These are phyloP conservation scores for Setipinna tenuifilis DNA, from an alignment of 2,797 vertebrate species.

Conservation along the genomic window DNA sequence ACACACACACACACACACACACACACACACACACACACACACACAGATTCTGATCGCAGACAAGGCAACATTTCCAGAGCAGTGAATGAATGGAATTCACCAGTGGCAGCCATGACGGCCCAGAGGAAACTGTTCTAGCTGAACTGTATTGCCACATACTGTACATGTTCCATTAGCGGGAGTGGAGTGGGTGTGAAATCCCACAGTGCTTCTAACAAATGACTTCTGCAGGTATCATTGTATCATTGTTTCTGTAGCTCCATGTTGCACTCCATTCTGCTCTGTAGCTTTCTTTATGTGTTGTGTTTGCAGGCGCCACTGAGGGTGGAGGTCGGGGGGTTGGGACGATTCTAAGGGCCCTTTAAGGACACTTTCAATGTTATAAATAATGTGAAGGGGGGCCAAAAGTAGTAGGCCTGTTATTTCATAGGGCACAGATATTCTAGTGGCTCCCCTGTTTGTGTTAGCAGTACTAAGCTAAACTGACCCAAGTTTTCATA, in stretches of 20 bases:
- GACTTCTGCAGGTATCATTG: conserved; percentile 15
- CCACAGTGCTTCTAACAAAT: background rate
- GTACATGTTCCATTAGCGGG: background rate
- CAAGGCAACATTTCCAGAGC: background rate
- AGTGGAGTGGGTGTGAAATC: background rate
- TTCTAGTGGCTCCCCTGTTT: background rate
- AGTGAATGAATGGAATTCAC: background rate
- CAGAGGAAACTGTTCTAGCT: background rate
- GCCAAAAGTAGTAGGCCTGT: no score
- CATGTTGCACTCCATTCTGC: background rate
- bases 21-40: background rate
- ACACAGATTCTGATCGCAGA: background rate
- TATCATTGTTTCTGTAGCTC: background rate
- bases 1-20: no score
- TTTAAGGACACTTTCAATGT: no score
- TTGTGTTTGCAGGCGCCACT: no score
- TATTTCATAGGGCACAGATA: no score
- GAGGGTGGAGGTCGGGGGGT: no score
- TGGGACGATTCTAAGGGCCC: no score
- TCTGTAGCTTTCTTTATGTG: background rate
- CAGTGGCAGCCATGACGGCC: background rate
- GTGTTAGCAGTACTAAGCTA: background rate
- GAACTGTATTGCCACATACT: background rate
- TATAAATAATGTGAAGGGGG: no score
- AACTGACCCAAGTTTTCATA: background rate